A percentile compares a stretch with the other conserved stretches of the same genome.
Evolutionary conservation across 1,140 invertebrate genomes (phyloP).

Genomic region (Laupala kohalensis): DNA sequence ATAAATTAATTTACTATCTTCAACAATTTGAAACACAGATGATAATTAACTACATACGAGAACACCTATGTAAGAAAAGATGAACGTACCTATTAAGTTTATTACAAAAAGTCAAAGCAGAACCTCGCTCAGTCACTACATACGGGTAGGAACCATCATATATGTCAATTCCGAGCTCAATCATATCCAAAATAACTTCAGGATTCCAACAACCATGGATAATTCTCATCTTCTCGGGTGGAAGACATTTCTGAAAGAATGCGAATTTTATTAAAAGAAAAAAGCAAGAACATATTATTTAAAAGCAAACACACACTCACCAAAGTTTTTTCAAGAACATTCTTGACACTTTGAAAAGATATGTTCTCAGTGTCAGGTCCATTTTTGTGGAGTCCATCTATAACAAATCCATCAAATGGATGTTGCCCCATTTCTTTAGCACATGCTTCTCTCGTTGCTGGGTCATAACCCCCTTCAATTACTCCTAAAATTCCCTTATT

Average conservation of each 20-base stretch:
- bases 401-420: constrained; percentile 47
- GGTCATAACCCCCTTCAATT: constrained; percentile 58
- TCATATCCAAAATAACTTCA: constrained; percentile 42
- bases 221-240: constrained; percentile 45
- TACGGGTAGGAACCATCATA: constrained; percentile 65
- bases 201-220: constrained; percentile 58
- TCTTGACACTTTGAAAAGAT: constrained; percentile 37
- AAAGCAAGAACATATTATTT: neutral
- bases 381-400: constrained; percentile 68
- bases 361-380: constrained; percentile 43
- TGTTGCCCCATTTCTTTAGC: constrained; percentile 41
- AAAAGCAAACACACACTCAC: constrained; percentile 24
- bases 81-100: neutral
- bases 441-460: constrained; percentile 37
- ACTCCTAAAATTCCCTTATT: constrained; percentile 43
- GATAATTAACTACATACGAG: no score
- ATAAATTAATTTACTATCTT: no score
- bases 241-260: constrained; percentile 41
- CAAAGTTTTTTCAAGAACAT: constrained; percentile 44
- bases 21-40: no score
- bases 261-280: neutral
- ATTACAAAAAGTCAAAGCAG: constrained; percentile 25
- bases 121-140: constrained; percentile 41
- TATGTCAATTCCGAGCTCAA: constrained; percentile 62
- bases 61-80: neutral